Percentiles rank a stretch among this genome's conserved stretches.
Conservation (phyloP, 2,888 invertebrate species). For the Scaptomyza tumidula region DNA sequence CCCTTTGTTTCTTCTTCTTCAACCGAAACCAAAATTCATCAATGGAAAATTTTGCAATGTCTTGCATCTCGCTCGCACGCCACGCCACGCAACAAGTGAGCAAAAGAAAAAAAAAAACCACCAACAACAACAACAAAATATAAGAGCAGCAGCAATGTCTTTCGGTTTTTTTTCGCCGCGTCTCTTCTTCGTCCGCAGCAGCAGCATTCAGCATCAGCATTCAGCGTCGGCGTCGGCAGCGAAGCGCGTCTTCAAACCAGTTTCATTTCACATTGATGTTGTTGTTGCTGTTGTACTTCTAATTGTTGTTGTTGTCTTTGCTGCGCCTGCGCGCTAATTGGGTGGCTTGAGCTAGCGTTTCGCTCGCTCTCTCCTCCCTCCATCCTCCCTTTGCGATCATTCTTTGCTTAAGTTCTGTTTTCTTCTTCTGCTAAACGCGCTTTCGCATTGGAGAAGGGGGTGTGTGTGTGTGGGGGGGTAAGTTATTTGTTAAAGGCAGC, state of each 20-base stretch:
- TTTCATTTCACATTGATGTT: constrained; percentile 42
- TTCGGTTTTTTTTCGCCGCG: constrained; percentile 15
- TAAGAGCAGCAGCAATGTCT: too few species aligned
- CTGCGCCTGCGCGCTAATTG: constrained; percentile 74
- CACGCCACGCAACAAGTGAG: constrained; percentile 60
- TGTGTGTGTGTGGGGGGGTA: background rate
- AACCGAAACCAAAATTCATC: constrained; percentile 65
- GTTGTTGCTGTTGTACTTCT: constrained; percentile 32
- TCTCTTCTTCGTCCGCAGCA: constrained; percentile 21
- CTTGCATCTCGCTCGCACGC: constrained; percentile 54
- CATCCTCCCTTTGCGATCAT: background rate
- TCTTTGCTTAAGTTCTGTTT: constrained; percentile 21
- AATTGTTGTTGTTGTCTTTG: constrained; percentile 35
- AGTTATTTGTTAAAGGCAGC: constrained; percentile 5
- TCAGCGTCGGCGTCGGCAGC: constrained; percentile 10
- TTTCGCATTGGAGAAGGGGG: background rate
- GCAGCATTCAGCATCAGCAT: constrained; percentile 19
- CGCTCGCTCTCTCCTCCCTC: constrained; percentile 10
- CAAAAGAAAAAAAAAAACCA: constrained; percentile 38
- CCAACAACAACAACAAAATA: too few species aligned
- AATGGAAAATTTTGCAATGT: constrained; percentile 76
- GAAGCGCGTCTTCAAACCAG: constrained; percentile 63
- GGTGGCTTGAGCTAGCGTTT: constrained; percentile 51
- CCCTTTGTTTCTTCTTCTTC: constrained; percentile 7
- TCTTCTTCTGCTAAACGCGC: constrained; percentile 4